Evolutionary conservation across 2,888 invertebrate species (phyloP).

Genomic region (Synergus itoensis): DNA sequence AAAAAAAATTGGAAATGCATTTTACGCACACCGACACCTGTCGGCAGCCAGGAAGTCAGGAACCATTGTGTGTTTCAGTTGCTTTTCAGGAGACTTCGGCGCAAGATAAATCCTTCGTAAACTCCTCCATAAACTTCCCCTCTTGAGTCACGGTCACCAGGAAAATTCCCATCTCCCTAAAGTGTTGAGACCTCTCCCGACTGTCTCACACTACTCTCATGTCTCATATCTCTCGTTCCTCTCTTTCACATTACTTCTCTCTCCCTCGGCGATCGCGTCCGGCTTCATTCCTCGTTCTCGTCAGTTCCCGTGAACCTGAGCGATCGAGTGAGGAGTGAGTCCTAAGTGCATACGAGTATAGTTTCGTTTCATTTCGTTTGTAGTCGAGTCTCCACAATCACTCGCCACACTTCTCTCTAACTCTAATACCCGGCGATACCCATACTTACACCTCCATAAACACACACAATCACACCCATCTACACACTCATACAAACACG

Average conservation of each 20-base stretch:
- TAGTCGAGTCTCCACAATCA: background rate
- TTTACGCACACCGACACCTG: too few species aligned
- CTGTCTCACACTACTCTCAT: slow-evolving; percentile 32
- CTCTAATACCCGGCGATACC: background rate
- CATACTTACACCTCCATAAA: background rate
- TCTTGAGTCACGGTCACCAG: slow-evolving; percentile 39
- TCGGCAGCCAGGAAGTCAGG: too few species aligned
- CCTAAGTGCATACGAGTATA: background rate
- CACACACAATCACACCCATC: background rate
- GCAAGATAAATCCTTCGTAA: background rate
- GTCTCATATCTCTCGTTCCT: slow-evolving; percentile 7
- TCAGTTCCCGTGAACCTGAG: slow-evolving; percentile 17
- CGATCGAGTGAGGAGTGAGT: slow-evolving; percentile 33
- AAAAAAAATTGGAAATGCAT: too few species aligned
- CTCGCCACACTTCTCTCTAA: slow-evolving; percentile 16
- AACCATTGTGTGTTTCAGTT: too few species aligned
- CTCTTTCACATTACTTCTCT: slow-evolving; percentile 40
- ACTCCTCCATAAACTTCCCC: slow-evolving; percentile 19
- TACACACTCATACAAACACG: slow-evolving; percentile 12
- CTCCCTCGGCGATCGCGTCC: slow-evolving; percentile 36
- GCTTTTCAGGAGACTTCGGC: too few species aligned
- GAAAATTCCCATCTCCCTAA: background rate
- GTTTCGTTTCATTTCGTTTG: background rate
- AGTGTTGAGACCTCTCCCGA: background rate
- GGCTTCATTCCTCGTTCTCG: slow-evolving; percentile 18